Conservation (phyloP, 2,888 invertebrate genomes). For the Crossocerus cetratus region DNA sequence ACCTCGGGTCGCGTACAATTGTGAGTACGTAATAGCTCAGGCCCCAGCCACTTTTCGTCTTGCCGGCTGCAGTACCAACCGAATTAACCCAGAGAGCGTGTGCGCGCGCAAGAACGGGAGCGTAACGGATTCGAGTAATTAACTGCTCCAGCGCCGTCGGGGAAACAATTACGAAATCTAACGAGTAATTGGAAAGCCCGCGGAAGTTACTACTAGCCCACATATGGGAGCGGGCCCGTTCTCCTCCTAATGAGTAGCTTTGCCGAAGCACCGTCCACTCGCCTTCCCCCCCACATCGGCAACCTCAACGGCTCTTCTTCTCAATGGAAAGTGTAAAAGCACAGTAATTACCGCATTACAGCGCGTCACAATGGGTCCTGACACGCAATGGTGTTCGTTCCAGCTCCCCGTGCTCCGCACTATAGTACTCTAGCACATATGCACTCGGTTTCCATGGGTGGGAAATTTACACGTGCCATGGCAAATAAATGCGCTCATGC, state of each 20-base stretch:
- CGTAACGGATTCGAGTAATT: slow-evolving; percentile 67
- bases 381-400: background rate
- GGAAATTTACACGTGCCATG: no score
- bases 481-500: no score
- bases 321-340: background rate
- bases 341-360: background rate
- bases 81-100: no score
- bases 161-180: slow-evolving; percentile 64
- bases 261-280: slow-evolving; percentile 4
- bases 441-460: no score
- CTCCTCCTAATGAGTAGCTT: slow-evolving; percentile 14
- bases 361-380: background rate
- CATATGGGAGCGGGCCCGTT: slow-evolving; percentile 34
- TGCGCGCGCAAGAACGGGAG: slow-evolving; percentile 41
- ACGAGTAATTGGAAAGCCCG: slow-evolving; percentile 57
- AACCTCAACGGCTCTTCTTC: background rate
- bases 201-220: slow-evolving; percentile 51
- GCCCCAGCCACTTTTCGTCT: slow-evolving; percentile 42
- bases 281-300: background rate
- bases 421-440: no score
- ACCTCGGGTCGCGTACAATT: no score
- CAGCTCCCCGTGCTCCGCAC: no score
- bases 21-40: no score
- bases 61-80: slow-evolving; percentile 15
- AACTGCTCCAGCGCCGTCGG: slow-evolving; percentile 44